Evolutionary conservation across 2,113 vertebrate genomes (phyloP).

Genomic region (Carettochelys insculpta): DNA sequence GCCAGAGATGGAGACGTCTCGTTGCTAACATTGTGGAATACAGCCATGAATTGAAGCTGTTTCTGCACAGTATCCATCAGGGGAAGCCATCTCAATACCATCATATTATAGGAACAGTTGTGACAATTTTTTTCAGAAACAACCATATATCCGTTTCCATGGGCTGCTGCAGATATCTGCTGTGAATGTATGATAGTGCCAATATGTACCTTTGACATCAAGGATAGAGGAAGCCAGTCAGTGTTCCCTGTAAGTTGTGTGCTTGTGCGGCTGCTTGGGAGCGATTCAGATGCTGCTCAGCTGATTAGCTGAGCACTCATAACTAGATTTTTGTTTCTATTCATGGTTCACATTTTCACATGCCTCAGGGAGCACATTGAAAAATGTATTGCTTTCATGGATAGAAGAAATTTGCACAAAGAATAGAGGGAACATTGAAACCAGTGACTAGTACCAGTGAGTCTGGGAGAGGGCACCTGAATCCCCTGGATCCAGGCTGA

Average conservation of each 20-base stretch:
- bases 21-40: accelerated
- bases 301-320: too few species aligned
- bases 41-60: neutral
- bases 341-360: too few species aligned
- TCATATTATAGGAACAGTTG: neutral
- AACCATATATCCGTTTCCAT: accelerated
- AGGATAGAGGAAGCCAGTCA: neutral
- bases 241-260: too few species aligned
- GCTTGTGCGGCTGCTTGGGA: too few species aligned
- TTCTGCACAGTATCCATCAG: neutral
- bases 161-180: neutral
- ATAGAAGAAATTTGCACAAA: too few species aligned
- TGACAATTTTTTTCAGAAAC: neutral
- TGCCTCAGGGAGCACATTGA: too few species aligned
- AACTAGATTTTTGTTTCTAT: too few species aligned
- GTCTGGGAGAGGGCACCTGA: neutral
- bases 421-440: too few species aligned
- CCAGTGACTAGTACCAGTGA: neutral
- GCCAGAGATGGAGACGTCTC: neutral
- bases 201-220: neutral
- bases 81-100: neutral
- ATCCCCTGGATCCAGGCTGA: neutral
- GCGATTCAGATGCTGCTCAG: too few species aligned
- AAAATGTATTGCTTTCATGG: too few species aligned
- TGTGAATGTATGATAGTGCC: neutral